A percentile compares a stretch with the other conserved stretches of the same genome.
phyloP scores from a whole-genome alignment of 2,888 invertebrate species.

The Melanargia galathea region DNA sequence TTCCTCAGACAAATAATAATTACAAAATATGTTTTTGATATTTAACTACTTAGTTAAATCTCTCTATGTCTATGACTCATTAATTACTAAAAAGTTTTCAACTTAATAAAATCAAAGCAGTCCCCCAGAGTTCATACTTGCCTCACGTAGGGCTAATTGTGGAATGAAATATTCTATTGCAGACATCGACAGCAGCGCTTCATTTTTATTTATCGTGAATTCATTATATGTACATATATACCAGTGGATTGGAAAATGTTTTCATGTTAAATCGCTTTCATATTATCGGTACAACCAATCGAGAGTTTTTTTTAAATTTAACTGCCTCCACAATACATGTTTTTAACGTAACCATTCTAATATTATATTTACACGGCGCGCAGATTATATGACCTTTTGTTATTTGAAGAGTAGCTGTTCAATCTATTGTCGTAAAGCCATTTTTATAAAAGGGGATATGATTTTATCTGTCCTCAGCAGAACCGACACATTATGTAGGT shows the following conservation, averaged over 20 bases:
- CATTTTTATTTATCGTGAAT: constrained; percentile 30
- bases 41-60: no score
- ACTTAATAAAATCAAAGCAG: not conserved
- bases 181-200: constrained; percentile 37
- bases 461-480: no score
- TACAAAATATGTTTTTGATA: no score
- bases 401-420: no score
- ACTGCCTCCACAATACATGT: not conserved
- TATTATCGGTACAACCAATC: constrained; percentile 19
- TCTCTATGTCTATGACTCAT: not conserved
- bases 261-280: constrained; percentile 33
- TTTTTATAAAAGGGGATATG: no score
- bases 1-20: no score
- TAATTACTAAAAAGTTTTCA: not conserved
- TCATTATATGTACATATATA: constrained; percentile 36
- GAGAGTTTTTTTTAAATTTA: constrained; percentile 5
- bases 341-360: not conserved
- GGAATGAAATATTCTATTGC: constrained; percentile 52
- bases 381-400: not conserved
- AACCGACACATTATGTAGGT: no score
- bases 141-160: constrained; percentile 48
- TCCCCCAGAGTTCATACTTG: constrained; percentile 28
- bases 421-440: no score
- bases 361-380: not conserved
- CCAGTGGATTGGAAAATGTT: constrained; percentile 35